Conservation (phyloP, 2,888 invertebrate species). For the Imbricaverruca yamaguchii region DNA sequence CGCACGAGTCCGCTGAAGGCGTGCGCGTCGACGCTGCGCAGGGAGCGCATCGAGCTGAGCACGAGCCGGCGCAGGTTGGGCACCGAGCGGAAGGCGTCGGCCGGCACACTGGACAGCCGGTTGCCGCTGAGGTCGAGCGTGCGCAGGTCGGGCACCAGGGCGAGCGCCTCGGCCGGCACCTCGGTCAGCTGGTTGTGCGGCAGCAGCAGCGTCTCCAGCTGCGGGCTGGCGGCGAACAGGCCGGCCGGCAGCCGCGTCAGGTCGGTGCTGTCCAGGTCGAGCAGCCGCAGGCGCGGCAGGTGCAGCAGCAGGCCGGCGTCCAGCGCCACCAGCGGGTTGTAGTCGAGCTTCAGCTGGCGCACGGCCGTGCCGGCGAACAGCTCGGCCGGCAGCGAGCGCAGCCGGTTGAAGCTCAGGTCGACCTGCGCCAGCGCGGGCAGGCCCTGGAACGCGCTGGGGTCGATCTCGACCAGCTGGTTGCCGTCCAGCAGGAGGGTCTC, state of each 20-base stretch:
- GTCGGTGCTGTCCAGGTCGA: conserved; percentile 6
- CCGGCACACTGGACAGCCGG: neutral
- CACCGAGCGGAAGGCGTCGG: neutral
- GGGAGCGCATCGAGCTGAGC: neutral
- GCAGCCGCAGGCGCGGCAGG: neutral
- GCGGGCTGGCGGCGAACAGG: neutral
- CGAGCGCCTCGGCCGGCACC: neutral
- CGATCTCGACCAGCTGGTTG: neutral
- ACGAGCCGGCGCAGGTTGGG: neutral
- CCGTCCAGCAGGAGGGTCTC: neutral
- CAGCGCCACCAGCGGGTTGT: conserved; percentile 6
- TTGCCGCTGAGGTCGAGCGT: conserved; percentile 1
- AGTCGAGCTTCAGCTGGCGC: neutral
- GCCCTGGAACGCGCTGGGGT: neutral
- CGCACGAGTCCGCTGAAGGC: neutral
- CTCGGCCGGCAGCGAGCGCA: neutral
- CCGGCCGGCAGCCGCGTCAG: neutral
- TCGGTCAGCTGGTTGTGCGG: neutral
- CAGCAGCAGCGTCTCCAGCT: neutral
- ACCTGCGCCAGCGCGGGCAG: neutral
- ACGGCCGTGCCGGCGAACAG: conserved; percentile 1
- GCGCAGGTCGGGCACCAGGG: neutral
- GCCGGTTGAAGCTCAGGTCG: neutral
- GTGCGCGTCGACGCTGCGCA: neutral
- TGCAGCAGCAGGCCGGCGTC: neutral